Evolutionary conservation across 1,140 invertebrate genomes (phyloP).

Genomic region (Antheraea mylitta): DNA sequence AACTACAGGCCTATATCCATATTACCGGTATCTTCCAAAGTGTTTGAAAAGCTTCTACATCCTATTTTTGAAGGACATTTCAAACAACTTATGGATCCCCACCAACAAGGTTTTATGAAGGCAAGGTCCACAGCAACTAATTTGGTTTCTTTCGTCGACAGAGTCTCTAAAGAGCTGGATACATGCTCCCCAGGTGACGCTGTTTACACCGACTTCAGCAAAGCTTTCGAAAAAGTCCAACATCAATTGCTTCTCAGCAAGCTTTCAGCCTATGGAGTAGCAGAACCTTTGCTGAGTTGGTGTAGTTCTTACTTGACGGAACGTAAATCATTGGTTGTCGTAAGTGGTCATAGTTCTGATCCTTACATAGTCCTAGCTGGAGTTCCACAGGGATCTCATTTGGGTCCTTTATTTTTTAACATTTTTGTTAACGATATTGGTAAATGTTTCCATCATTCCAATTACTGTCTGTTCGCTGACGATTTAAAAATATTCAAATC

Average conservation of each 20-base stretch:
- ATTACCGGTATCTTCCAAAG: neutral
- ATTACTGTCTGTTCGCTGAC: too few relatives aligned
- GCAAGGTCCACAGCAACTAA: conserved; percentile 20
- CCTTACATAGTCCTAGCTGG: too few relatives aligned
- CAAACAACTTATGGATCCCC: neutral
- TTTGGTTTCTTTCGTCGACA: conserved; percentile 19
- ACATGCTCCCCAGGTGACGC: neutral
- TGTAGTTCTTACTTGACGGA: too few relatives aligned
- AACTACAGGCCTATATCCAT: conserved; percentile 12
- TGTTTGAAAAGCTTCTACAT: neutral
- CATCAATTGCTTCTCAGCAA: conserved; percentile 24
- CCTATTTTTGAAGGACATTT: neutral
- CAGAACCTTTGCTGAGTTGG: too few relatives aligned
- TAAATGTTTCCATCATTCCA: too few relatives aligned
- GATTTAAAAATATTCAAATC: too few relatives aligned
- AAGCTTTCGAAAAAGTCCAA: conserved; percentile 20
- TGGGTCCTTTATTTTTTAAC: too few relatives aligned
- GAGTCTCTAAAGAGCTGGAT: neutral
- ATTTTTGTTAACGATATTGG: too few relatives aligned
- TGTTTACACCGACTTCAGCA: conserved; percentile 14
- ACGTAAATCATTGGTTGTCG: neutral
- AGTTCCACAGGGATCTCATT: too few relatives aligned
- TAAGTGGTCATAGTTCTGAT: neutral
- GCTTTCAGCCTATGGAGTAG: neutral
- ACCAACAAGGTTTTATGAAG: conserved; percentile 24